A percentile compares a stretch with the other conserved stretches of the same genome.
phyloP scores from a whole-genome alignment of 1,140 invertebrate species.

The Listronotus bonariensis region DNA sequence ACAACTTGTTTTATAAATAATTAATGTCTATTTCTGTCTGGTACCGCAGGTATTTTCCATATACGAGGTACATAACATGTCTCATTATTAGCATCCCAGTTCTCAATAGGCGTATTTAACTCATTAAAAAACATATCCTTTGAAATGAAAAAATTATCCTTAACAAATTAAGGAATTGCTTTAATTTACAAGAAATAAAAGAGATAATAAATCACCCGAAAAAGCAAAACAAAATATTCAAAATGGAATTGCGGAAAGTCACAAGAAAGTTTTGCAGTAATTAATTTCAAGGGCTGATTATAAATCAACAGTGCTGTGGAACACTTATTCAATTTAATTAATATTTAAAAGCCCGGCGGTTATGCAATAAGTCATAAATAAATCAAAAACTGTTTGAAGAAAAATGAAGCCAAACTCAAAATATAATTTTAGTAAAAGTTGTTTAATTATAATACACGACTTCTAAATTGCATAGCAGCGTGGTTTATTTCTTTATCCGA shows the following conservation, averaged over 20 bases:
- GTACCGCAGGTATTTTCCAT: no score
- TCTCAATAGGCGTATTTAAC: no score
- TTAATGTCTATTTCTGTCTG: no score
- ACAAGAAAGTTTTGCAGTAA: constrained; percentile 27
- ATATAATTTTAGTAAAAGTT: not conserved
- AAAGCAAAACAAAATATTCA: constrained; percentile 29
- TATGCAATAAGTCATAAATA: constrained; percentile 25
- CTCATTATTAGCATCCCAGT: not conserved
- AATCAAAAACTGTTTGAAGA: no score
- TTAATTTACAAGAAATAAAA: constrained; percentile 1
- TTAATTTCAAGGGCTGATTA: constrained; percentile 23
- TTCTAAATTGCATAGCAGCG: no score
- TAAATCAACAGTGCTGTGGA: constrained; percentile 26
- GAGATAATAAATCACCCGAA: constrained; percentile 11
- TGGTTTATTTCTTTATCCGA: no score
- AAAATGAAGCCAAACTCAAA: not conserved
- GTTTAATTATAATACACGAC: no score
- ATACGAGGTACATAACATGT: no score
- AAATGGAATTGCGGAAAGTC: constrained; percentile 30
- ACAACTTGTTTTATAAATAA: no score
- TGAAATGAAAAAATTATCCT: not conserved
- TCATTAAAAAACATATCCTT: no score
- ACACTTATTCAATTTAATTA: constrained; percentile 31
- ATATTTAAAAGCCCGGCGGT: constrained; percentile 23
- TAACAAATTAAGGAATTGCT: not conserved